Conservation (phyloP, 92 coral and sea anemone genomes). For the Zoanthus gigantus region DNA sequence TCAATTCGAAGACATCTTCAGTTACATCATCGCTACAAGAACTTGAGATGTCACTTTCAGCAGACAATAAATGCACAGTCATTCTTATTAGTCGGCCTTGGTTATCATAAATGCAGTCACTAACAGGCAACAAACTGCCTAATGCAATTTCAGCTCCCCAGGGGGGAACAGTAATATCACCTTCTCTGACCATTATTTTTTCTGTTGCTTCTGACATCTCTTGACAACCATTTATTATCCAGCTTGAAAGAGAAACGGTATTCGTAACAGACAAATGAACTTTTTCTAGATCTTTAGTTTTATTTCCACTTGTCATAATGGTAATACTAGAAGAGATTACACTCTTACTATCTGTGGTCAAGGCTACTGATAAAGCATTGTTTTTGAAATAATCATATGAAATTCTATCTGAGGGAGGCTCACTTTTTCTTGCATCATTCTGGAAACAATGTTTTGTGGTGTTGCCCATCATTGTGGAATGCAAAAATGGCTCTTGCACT, state of each 20-base stretch:
- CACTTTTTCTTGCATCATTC: neutral
- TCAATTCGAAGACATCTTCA: constrained; percentile 42
- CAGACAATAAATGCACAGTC: constrained; percentile 22
- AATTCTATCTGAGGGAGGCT: neutral
- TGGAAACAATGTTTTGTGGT: neutral
- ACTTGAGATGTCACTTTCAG: constrained; percentile 6
- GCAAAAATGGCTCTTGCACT: neutral
- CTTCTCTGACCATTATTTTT: neutral
- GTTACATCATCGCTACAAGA: constrained; percentile 23
- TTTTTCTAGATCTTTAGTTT: neutral
- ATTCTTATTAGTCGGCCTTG: constrained; percentile 27
- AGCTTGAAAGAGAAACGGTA: neutral
- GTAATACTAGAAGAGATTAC: neutral
- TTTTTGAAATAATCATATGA: constrained; percentile 13
- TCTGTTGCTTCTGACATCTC: neutral
- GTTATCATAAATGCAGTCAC: constrained; percentile 20
- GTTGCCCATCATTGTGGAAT: neutral
- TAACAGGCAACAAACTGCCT: neutral
- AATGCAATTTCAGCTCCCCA: neutral
- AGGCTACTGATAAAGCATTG: neutral
- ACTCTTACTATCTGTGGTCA: neutral
- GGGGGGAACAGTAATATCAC: neutral
- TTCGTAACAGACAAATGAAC: neutral
- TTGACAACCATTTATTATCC: neutral
- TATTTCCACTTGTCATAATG: neutral